Base-by-base conservation (phyloP, 2,113 vertebrate genomes). In the Oncorhynchus tshawytscha region DNA sequence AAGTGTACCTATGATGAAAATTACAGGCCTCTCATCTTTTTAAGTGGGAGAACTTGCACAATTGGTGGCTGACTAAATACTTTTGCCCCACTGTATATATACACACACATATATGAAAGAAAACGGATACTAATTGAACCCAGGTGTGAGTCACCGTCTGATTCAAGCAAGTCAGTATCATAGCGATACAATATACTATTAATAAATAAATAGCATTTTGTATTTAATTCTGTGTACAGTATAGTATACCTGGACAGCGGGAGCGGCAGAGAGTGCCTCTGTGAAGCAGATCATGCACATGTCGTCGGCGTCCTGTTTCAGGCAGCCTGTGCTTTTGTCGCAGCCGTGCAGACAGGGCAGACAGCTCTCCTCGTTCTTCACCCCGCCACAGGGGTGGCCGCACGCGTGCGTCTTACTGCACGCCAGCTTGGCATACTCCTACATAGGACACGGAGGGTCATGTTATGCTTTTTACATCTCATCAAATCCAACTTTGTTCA, bases 271-370 rank as follows among this genome's bases (percentile, higher is more conserved):
- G 80, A 99, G 96, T 0, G 98, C 98, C 84, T 99, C 98, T 0
- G 98, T 99, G 90, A 99, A 99, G 86, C 98, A 99, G 84, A 99
- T 96, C 98, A 99, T 99, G 85, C 98, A 99, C 98, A 99, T 99
- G 90, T 99, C 98, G 70, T 99, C 98, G 0, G 98, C 98, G 5
- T 99, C 98, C 82, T 99, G 98, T 74, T 99, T 99, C 65, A 99
- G 92, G 16, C 92, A 93, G 45, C 94, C 88, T 0, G 95, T 91
- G 12, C 78, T 96, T 90, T 98, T 98, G 78, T 99, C 97, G 16
- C 98, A 99, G 80, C 97, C 96, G 0, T 99, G 96, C 73, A 99
- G 88, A 88, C 98, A 99, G 0, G 98, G 98, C 76, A 99, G 88
- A 73, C 98, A 99, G 15, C 91, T 88, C 71, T 98, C 97, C 78